Evolutionary conservation across 1,140 invertebrate species (phyloP).

Genomic region (Eriocheir sinensis): DNA sequence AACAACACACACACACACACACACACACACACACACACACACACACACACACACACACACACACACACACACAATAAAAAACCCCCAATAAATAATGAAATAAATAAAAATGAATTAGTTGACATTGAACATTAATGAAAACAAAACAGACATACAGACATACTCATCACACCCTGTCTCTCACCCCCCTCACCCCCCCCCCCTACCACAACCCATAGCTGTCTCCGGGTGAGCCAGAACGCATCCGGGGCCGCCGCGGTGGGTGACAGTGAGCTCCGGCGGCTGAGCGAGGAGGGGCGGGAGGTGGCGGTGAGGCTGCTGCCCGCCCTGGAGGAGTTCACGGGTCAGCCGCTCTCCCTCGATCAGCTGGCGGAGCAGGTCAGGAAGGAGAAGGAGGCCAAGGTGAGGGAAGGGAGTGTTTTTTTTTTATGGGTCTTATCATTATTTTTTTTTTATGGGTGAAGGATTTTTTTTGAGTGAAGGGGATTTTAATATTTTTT

Average conservation of each 20-base stretch:
- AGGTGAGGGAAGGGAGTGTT: conserved; percentile 33
- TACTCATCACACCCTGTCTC: too few species aligned
- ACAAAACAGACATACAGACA: too few species aligned
- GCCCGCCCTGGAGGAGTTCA: conserved; percentile 56
- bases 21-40: too few species aligned
- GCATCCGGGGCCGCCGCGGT: not conserved
- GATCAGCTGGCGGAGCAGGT: conserved; percentile 61
- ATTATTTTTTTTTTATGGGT: not conserved
- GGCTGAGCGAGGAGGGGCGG: conserved; percentile 58
- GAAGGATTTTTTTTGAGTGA: too few species aligned
- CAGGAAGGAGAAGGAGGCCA: conserved; percentile 61
- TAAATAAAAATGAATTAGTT: too few species aligned
- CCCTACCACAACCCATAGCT: not conserved
- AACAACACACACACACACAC: too few species aligned
- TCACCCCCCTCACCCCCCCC: not conserved
- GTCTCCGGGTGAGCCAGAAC: not conserved
- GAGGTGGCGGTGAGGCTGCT: conserved; percentile 58
- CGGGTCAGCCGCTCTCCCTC: conserved; percentile 42
- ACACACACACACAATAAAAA: too few species aligned
- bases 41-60: too few species aligned
- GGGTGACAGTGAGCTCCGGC: conserved; percentile 10
- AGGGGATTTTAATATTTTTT: too few species aligned
- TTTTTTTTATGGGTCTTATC: not conserved
- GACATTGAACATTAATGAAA: too few species aligned
- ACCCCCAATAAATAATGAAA: too few species aligned